phyloP scores from a whole-genome alignment of 2,797 vertebrate species.

The Capromys pilorides region DNA sequence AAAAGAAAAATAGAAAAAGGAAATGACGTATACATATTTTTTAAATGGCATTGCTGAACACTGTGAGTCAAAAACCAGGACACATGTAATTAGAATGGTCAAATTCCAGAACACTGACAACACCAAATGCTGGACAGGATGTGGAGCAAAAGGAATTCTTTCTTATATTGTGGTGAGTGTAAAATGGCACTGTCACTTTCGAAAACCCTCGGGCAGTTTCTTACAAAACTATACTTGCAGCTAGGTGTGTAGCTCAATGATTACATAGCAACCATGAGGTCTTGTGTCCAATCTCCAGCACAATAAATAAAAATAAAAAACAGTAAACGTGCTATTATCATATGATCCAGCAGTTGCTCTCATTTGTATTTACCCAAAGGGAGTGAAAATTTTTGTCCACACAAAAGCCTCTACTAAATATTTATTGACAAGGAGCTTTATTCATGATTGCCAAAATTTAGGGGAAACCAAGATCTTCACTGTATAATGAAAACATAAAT shows the following conservation, averaged over 20 bases:
- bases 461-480: background rate
- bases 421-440: background rate
- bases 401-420: background rate
- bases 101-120: background rate
- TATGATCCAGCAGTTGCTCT: background rate
- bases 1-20: too few relatives aligned
- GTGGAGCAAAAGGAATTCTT: background rate
- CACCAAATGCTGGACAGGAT: background rate
- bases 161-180: background rate
- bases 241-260: background rate
- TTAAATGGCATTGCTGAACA: background rate
- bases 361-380: background rate
- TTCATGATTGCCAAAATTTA: background rate
- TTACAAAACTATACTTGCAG: background rate
- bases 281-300: background rate
- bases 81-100: background rate
- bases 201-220: background rate
- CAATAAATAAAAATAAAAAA: background rate
- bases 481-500: background rate
- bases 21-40: background rate
- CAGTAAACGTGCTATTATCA: background rate
- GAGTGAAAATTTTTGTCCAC: background rate
- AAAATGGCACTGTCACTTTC: background rate
- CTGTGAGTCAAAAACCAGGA: background rate
- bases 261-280: background rate